Evolutionary conservation across 2,888 invertebrate genomes (phyloP).

Genomic region (Rotaria macrura): DNA sequence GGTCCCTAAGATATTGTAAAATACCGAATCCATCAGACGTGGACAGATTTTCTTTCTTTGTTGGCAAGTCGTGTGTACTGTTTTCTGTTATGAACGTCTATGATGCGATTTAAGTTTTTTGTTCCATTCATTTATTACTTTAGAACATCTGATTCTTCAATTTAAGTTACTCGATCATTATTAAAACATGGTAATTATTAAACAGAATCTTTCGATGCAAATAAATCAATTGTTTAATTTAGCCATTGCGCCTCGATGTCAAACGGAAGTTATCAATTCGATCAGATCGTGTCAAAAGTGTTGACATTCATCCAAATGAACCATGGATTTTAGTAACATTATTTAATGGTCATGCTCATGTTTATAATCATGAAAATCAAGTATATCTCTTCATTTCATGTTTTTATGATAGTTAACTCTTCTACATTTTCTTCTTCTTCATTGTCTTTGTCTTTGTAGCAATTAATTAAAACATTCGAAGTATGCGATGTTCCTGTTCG

Average conservation of each 20-base stretch:
- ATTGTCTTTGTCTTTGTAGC: constrained; percentile 40
- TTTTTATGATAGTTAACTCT: neutral
- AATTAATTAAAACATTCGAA: constrained; percentile 56
- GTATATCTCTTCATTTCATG: constrained; percentile 36
- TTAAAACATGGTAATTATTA: neutral
- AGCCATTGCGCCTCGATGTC: constrained; percentile 89
- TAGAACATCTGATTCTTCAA: neutral
- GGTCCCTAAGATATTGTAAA: neutral
- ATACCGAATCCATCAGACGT: neutral
- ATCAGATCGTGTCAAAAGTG: constrained; percentile 93
- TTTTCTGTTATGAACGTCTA: neutral
- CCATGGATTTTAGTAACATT: constrained; percentile 96
- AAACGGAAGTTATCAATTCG: constrained; percentile 91
- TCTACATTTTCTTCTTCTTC: neutral
- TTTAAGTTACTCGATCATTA: too few relatives aligned
- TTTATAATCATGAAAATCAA: constrained; percentile 96
- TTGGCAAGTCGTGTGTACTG: neutral
- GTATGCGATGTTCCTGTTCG: constrained; percentile 82
- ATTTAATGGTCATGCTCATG: constrained; percentile 96
- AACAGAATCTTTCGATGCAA: neutral
- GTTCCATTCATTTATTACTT: neutral
- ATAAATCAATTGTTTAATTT: neutral
- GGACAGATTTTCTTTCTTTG: neutral
- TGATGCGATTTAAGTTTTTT: neutral
- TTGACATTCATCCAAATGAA: constrained; percentile 90